Evolutionary conservation across 2,113 vertebrate genomes (phyloP).

Genomic region (Sorex araneus): DNA sequence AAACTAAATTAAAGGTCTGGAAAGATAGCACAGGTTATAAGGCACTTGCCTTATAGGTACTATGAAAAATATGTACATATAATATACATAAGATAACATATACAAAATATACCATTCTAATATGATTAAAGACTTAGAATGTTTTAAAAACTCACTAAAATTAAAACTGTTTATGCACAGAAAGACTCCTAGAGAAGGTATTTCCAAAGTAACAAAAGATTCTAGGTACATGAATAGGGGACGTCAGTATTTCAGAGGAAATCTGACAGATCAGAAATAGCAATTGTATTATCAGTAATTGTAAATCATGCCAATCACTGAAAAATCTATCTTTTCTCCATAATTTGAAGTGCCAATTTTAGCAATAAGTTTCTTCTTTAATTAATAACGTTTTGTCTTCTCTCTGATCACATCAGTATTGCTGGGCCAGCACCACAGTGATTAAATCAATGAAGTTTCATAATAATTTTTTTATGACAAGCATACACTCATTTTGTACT

Average conservation of each 20-base stretch:
- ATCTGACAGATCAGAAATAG: slow-evolving; percentile 3
- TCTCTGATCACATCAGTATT: not conserved
- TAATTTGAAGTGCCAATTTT: slow-evolving; percentile 10
- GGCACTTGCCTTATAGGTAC: no score
- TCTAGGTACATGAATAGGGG: not conserved
- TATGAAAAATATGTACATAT: no score
- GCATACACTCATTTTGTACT: not conserved
- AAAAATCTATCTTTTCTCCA: not conserved
- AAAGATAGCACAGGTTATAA: no score
- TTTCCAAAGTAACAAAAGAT: not conserved
- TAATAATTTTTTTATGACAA: not conserved
- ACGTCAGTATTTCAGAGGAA: slow-evolving; percentile 19
- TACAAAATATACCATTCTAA: no score
- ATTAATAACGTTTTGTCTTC: slow-evolving; percentile 39
- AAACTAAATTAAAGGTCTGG: not conserved
- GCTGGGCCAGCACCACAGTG: not conserved
- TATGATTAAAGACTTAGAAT: not conserved
- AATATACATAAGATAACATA: no score
- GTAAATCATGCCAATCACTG: slow-evolving; percentile 12
- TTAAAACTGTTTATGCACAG: not conserved
- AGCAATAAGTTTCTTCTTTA: not conserved
- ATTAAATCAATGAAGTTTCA: slow-evolving; percentile 26
- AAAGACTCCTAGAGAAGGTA: not conserved
- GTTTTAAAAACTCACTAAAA: not conserved
- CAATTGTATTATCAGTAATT: slow-evolving; percentile 2